Percentiles rank a stretch among this genome's conserved stretches.
These are phyloP conservation scores for Halcyon badia DNA, from an alignment of 2,797 vertebrate species.

Conservation along the genomic window DNA sequence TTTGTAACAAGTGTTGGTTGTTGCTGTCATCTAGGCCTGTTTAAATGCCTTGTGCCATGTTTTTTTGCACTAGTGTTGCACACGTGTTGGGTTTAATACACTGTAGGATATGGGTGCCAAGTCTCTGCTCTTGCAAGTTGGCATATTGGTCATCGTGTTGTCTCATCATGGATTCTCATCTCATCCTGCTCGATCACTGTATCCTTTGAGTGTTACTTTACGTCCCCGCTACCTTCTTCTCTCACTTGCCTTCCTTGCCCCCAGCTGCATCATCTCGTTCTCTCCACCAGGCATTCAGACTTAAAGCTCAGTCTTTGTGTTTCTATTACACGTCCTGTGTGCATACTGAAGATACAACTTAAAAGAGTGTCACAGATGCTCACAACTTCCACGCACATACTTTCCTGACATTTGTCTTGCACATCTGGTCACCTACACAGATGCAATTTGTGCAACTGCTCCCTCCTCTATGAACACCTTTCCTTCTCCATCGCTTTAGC, in stretches of 20 bases:
- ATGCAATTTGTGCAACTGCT: neutral
- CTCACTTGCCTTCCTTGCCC: neutral
- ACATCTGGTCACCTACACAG: neutral
- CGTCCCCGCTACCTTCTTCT: neutral
- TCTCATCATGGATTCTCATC: neutral
- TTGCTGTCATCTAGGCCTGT: neutral
- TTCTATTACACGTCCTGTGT: neutral
- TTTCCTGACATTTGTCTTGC: neutral
- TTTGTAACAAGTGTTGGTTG: neutral
- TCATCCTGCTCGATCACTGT: neutral
- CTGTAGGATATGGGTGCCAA: neutral
- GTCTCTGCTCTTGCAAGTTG: neutral
- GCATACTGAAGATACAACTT: neutral
- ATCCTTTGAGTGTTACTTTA: neutral
- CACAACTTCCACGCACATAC: neutral
- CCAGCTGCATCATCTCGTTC: neutral
- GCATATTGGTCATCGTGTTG: neutral
- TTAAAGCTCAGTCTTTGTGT: neutral
- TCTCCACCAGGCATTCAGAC: neutral
- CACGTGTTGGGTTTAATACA: fast-evolving
- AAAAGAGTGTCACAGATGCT: fast-evolving
- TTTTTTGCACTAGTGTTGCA: neutral
- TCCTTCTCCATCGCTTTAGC: neutral
- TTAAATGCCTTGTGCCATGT: neutral
- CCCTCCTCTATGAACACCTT: neutral